phyloP scores from a whole-genome alignment of 2,888 invertebrate species.

The Oligia latruncula region DNA sequence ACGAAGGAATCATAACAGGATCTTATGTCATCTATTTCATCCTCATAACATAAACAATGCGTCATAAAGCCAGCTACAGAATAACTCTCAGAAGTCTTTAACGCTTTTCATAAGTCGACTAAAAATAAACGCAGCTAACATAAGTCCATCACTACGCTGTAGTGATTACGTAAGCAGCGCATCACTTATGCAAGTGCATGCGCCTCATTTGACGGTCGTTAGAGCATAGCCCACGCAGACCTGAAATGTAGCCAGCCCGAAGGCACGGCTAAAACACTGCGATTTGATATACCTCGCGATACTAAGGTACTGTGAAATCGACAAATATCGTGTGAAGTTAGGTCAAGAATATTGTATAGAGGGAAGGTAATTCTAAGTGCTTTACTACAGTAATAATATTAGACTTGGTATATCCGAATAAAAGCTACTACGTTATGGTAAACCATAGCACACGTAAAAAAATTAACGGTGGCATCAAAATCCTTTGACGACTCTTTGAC shows the following conservation, averaged over 20 bases:
- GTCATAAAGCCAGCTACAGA: constrained; percentile 6
- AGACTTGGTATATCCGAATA: background rate
- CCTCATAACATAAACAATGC: background rate
- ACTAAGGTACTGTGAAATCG: constrained; percentile 50
- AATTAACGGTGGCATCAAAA: background rate
- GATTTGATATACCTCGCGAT: constrained; percentile 54
- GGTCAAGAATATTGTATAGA: background rate
- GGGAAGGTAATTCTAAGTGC: background rate
- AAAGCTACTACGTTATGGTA: background rate
- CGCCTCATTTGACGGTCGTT: constrained; percentile 87
- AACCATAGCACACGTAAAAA: background rate
- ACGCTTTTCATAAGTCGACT: constrained; percentile 17
- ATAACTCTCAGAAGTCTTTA: background rate
- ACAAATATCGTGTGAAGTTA: constrained; percentile 37
- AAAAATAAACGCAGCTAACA: constrained; percentile 16
- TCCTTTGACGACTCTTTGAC: background rate
- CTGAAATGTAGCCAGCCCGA: constrained; percentile 55
- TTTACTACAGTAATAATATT: background rate
- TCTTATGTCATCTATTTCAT: background rate
- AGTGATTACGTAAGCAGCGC: constrained; percentile 83
- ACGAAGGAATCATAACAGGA: constrained; percentile 3
- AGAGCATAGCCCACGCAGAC: constrained; percentile 67
- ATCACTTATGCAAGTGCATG: constrained; percentile 87
- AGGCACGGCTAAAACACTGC: constrained; percentile 46
- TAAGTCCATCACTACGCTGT: constrained; percentile 55